These are phyloP conservation scores for Platalea minor DNA, from an alignment of 2,797 vertebrate genomes.

Conservation along the genomic window DNA sequence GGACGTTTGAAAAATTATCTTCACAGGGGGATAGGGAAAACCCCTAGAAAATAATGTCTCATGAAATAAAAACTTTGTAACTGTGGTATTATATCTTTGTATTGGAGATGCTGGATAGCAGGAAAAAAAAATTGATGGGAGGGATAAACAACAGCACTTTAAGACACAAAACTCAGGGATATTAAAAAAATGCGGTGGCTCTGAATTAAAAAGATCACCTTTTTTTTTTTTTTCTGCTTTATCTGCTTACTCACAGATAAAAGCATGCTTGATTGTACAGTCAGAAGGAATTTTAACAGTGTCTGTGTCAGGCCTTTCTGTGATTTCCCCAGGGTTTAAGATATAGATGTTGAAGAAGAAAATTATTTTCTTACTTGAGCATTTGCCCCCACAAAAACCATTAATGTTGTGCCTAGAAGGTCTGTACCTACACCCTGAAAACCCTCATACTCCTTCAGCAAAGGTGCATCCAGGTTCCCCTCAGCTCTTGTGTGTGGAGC, in stretches of 20 bases:
- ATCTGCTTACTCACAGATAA: neutral
- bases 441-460: neutral
- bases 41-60: neutral
- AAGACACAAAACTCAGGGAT: accelerated
- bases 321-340: neutral
- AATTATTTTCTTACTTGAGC: neutral
- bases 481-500: neutral
- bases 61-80: neutral
- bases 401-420: neutral
- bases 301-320: neutral
- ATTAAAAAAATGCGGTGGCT: neutral
- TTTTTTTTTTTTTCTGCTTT: neutral
- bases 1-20: neutral
- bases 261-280: neutral
- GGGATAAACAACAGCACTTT: neutral
- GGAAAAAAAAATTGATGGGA: neutral
- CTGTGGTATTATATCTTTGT: neutral
- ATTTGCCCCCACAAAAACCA: neutral
- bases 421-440: neutral
- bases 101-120: neutral
- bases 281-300: neutral
- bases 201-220: neutral
- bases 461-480: neutral
- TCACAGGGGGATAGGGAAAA: neutral
- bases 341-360: neutral